Conservation (phyloP, 1,140 invertebrate species). For the Popillia japonica region DNA sequence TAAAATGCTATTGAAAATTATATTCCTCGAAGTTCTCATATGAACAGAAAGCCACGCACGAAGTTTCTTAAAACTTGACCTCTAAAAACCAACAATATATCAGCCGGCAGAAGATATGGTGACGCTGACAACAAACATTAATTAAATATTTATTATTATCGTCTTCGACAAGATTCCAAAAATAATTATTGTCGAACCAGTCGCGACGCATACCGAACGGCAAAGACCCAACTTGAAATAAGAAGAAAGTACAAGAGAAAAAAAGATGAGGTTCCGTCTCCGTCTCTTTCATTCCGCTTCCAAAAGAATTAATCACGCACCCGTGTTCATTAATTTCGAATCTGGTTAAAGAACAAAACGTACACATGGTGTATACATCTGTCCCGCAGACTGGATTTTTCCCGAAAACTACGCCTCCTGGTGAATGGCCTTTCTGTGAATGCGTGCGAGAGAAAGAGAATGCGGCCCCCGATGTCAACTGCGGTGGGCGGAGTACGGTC, state of each 20-base stretch:
- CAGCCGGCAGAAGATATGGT: conserved; percentile 1
- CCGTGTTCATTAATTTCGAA: conserved; percentile 30
- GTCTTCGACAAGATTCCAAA: background rate
- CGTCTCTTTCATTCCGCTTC: conserved; percentile 12
- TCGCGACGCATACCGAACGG: background rate
- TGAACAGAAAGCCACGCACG: background rate
- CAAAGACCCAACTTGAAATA: background rate
- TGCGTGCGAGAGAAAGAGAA: conserved; percentile 34
- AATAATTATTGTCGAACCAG: conserved; percentile 15
- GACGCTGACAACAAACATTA: conserved; percentile 9
- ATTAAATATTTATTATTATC: conserved; percentile 20
- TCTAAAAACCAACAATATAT: background rate
- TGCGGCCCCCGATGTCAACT: conserved; percentile 31
- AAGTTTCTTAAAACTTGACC: background rate
- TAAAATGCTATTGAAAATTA: too few species aligned
- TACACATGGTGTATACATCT: conserved; percentile 35
- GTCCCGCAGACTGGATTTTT: conserved; percentile 34
- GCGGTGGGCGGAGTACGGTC: conserved; percentile 22
- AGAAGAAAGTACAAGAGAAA: background rate
- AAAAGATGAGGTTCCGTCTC: conserved; percentile 10
- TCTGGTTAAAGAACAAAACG: conserved; percentile 35
- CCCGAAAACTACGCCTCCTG: conserved; percentile 27
- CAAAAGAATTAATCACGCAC: conserved; percentile 24
- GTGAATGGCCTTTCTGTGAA: conserved; percentile 25
- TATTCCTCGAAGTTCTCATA: too few species aligned